Percentiles rank a stretch among this genome's conserved stretches.
phyloP scores from a whole-genome alignment of 2,888 invertebrate species.

The Parthenolecanium corni region DNA sequence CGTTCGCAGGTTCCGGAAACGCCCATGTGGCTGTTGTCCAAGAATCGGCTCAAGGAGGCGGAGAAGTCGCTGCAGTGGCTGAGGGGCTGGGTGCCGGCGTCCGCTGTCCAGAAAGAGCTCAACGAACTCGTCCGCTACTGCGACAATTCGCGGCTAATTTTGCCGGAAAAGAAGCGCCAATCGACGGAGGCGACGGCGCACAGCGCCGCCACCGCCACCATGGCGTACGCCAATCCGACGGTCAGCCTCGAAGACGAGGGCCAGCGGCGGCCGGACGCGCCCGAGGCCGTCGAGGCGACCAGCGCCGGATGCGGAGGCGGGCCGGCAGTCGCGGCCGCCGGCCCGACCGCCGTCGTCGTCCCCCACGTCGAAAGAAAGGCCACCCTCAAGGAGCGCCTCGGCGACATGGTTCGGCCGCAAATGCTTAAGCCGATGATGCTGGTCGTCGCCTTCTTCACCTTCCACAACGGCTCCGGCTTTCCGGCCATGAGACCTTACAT shows the following conservation, averaged over 20 bases:
- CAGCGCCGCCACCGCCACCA: constrained; percentile 1
- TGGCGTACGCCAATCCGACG: constrained; percentile 23
- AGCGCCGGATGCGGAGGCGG: neutral
- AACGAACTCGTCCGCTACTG: constrained; percentile 42
- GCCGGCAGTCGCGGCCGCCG: neutral
- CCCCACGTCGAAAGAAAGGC: constrained; percentile 4
- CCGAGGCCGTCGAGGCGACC: neutral
- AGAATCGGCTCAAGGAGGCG: constrained; percentile 45
- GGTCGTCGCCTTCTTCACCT: constrained; percentile 46
- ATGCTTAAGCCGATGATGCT: constrained; percentile 45
- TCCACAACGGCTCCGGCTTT: constrained; percentile 44
- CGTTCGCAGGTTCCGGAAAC: constrained; percentile 46
- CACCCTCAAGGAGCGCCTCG: constrained; percentile 31
- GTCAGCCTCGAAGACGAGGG: constrained; percentile 30
- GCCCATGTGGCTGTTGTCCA: constrained; percentile 48
- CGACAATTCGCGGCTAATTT: constrained; percentile 33
- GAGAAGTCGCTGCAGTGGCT: constrained; percentile 44
- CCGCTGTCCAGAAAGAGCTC: constrained; percentile 44
- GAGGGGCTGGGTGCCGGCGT: constrained; percentile 45
- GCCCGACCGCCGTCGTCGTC: no score
- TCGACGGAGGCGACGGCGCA: neutral
- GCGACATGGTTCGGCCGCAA: constrained; percentile 43
- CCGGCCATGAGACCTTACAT: constrained; percentile 46
- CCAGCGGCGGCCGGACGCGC: neutral
- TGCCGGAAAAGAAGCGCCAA: constrained; percentile 3